phyloP scores from a whole-genome alignment of 35 echinoderm and acorn worm genomes.

The Ophioderma brevispina region DNA sequence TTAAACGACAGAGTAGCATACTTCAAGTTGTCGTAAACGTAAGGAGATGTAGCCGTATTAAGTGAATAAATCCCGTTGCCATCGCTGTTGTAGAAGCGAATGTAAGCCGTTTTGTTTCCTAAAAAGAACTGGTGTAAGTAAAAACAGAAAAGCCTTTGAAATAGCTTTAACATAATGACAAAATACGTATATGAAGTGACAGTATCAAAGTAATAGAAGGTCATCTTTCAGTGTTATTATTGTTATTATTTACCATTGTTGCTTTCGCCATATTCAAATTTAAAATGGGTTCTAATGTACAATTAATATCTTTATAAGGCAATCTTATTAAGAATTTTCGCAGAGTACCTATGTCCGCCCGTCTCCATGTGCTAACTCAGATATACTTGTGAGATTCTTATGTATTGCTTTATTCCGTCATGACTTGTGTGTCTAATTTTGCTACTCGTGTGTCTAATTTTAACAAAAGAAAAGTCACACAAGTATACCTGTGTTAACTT shows the following conservation, averaged over 20 bases:
- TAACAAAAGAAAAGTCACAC: no score
- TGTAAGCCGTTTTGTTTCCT: not conserved
- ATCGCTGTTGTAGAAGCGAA: not conserved
- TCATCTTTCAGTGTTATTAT: not conserved
- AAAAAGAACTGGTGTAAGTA: not conserved
- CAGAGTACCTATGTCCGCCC: no score
- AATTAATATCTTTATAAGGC: no score
- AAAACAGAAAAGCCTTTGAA: not conserved
- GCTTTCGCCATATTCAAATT: not conserved
- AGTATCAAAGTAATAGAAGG: not conserved
- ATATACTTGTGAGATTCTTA: no score
- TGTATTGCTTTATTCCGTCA: no score
- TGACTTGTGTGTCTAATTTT: no score
- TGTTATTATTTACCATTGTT: not conserved
- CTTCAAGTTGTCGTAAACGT: not conserved
- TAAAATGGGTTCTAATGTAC: no score
- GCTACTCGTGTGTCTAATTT: no score
- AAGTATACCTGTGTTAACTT: no score
- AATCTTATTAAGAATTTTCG: no score
- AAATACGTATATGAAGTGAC: not conserved
- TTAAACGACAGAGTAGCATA: not conserved
- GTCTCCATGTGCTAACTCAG: no score
- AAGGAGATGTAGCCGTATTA: not conserved
- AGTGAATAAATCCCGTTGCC: not conserved
- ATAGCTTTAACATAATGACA: not conserved